These are phyloP conservation scores for Leptobrachium leishanense DNA, from an alignment of 2,113 vertebrate species.

Conservation along the genomic window DNA sequence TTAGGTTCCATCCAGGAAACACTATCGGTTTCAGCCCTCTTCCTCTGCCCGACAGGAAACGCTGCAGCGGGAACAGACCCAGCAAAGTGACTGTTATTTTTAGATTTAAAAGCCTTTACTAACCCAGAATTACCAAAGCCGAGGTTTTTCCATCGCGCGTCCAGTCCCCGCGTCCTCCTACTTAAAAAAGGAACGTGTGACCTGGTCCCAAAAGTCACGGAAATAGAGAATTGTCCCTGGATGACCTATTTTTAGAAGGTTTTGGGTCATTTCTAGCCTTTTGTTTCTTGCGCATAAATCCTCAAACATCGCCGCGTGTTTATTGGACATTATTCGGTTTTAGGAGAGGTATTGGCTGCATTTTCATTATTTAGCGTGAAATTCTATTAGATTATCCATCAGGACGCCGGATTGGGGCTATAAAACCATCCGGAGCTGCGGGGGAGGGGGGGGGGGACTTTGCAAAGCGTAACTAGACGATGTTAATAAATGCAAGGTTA, in stretches of 20 bases:
- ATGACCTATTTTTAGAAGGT: conserved; percentile 30
- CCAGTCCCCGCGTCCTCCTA: background rate
- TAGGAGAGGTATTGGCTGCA: too few relatives aligned
- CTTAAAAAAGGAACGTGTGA: background rate
- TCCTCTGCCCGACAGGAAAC: conserved; percentile 59
- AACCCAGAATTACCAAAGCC: conserved; percentile 15
- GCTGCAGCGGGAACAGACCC: conserved; percentile 61
- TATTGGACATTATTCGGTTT: too few relatives aligned
- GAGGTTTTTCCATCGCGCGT: conserved; percentile 11
- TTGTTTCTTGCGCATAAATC: too few relatives aligned
- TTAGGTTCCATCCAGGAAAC: conserved; percentile 61
- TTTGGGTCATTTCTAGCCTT: conserved; percentile 1
- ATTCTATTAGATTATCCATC: too few relatives aligned
- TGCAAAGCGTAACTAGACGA: too few relatives aligned
- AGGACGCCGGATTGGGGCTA: too few relatives aligned
- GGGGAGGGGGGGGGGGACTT: too few relatives aligned
- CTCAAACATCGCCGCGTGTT: too few relatives aligned
- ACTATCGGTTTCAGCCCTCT: conserved; percentile 54
- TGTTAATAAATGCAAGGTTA: too few relatives aligned
- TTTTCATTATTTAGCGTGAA: too few relatives aligned
- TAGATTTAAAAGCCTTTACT: conserved; percentile 36
- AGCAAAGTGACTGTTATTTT: conserved; percentile 48
- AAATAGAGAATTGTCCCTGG: background rate
- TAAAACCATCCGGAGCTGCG: too few relatives aligned
- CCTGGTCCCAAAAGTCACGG: conserved; percentile 10